Evolutionary conservation across 2,888 invertebrate species (phyloP).

Genomic region (Ctena decussata): DNA sequence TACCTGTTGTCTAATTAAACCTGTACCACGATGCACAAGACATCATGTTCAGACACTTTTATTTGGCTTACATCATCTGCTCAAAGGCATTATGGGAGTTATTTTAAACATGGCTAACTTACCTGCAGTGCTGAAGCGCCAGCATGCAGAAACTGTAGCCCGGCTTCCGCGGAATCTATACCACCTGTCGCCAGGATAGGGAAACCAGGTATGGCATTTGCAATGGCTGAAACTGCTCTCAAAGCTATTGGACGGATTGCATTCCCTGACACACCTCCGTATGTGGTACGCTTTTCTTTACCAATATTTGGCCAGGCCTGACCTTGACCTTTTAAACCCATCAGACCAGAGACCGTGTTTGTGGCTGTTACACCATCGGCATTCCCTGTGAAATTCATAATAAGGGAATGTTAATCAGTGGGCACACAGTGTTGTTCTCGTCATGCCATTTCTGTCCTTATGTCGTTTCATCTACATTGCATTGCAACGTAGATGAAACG

Average conservation of each 20-base stretch:
- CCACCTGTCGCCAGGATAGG: constrained; percentile 99
- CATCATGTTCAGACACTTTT: no score
- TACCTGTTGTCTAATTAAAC: no score
- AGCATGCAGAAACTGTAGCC: constrained; percentile 97
- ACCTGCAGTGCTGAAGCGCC: constrained; percentile 98
- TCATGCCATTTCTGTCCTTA: no score
- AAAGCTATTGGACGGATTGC: constrained; percentile 98
- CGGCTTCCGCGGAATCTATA: constrained; percentile 98
- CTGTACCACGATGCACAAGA: no score
- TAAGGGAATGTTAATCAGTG: no score
- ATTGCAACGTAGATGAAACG: no score
- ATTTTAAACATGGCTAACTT: no score
- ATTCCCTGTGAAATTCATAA: constrained; percentile 90
- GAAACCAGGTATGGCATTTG: constrained; percentile 93
- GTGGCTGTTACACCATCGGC: constrained; percentile 99
- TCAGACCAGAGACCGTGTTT: constrained; percentile 98
- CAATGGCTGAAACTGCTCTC: constrained; percentile 96
- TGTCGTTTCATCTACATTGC: no score
- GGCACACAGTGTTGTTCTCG: no score
- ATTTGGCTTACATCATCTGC: no score
- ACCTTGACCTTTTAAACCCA: constrained; percentile 94
- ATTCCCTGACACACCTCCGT: constrained; percentile 97
- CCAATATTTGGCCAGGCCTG: constrained; percentile 98
- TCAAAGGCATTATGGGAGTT: no score
- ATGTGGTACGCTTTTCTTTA: constrained; percentile 93